These are phyloP conservation scores for western clawed frog (Xenopus tropicalis) DNA, from an alignment of 2,113 vertebrate species.

Conservation along the genomic window UCB_Xtro_10.0 CM004451.2:7134001-7134500, in stretches of 20 bases:
- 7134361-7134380: background rate
- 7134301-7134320: constrained; percentile 37
- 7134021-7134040: too few species aligned
- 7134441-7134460: background rate
- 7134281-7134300: constrained; percentile 37
- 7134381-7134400: background rate
- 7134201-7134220: constrained; percentile 37
- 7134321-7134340: background rate
- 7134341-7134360: too few species aligned
- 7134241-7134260: constrained; percentile 40
- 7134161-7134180: constrained; percentile 35
- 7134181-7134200: constrained; percentile 31
- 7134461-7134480: too few species aligned
- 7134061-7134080: background rate
- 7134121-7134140: constrained; percentile 40
- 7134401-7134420: too few species aligned
- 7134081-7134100: constrained; percentile 36
- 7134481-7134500: too few species aligned
- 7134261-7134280: constrained; percentile 37
- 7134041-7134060: background rate
- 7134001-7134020: too few species aligned
- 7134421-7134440: background rate
- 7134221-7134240: constrained; percentile 42
- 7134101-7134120: constrained; percentile 40
- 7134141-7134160: constrained; percentile 37